Conservation (phyloP, 2,888 invertebrate species). For the Acronicta aceris region DNA sequence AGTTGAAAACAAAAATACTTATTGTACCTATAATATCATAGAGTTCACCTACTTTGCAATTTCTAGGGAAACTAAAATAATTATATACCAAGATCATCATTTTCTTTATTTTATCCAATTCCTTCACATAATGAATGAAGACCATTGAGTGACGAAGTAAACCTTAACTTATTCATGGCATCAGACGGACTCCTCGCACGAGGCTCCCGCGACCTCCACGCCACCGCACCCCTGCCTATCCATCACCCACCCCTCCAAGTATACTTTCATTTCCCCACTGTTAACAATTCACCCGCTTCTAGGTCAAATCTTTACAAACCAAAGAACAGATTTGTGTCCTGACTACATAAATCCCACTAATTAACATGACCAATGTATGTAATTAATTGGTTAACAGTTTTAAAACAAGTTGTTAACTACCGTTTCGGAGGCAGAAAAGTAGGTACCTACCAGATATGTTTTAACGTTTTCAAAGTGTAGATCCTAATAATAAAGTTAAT, state of each 20-base stretch:
- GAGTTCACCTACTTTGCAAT: too few species aligned
- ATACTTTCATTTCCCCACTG: constrained; percentile 65
- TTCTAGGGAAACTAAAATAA: not conserved
- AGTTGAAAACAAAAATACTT: not conserved
- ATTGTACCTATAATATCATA: not conserved
- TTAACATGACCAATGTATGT: constrained; percentile 32
- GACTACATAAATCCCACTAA: constrained; percentile 33
- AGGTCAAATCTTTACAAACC: constrained; percentile 43
- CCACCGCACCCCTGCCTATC: constrained; percentile 57
- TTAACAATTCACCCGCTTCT: constrained; percentile 60
- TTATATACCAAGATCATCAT: too few species aligned
- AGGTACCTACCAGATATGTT: constrained; percentile 18
- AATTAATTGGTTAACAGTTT: constrained; percentile 45
- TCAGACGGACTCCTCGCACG: constrained; percentile 61
- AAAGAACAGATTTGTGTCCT: constrained; percentile 18
- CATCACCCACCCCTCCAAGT: constrained; percentile 71
- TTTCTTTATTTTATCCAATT: too few species aligned
- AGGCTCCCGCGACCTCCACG: constrained; percentile 52
- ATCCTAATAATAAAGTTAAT: constrained; percentile 38
- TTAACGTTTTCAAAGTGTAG: constrained; percentile 28
- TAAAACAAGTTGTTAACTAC: constrained; percentile 42
- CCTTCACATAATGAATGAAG: constrained; percentile 57
- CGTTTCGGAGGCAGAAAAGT: constrained; percentile 34
- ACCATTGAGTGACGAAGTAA: constrained; percentile 71
- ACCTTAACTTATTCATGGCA: constrained; percentile 78